phyloP scores from a whole-genome alignment of 2,797 vertebrate genomes.

The Melanotaenia nigrans region DNA sequence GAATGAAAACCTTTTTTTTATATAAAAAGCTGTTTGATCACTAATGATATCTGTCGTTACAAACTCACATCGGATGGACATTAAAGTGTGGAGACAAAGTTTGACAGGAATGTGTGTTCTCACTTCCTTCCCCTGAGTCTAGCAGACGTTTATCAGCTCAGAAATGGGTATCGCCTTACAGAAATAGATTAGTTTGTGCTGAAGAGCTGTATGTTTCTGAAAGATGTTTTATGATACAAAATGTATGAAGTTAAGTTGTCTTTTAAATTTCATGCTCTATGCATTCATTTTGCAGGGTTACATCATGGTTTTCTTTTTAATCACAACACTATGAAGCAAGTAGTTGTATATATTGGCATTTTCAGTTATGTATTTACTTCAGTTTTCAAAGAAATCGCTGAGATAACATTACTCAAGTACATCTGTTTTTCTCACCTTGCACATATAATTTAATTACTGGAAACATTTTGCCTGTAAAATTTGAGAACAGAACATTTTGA shows the following conservation, averaged over 20 bases:
- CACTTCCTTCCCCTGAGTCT: slow-evolving; percentile 20
- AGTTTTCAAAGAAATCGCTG: background rate
- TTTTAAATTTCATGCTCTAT: background rate
- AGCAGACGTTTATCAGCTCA: slow-evolving; percentile 18
- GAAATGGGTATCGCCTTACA: slow-evolving; percentile 11
- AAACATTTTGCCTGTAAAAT: background rate
- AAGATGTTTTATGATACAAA: slow-evolving; percentile 16
- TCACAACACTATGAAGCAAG: no score
- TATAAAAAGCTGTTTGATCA: background rate
- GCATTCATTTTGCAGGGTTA: background rate
- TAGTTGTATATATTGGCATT: background rate
- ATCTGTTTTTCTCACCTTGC: background rate
- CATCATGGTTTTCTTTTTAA: background rate
- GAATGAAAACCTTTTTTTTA: background rate
- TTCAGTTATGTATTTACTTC: background rate
- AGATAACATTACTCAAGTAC: background rate
- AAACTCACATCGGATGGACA: background rate
- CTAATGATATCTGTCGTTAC: background rate
- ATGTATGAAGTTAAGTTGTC: no score
- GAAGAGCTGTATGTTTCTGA: slow-evolving; percentile 20
- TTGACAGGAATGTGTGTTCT: slow-evolving; percentile 14
- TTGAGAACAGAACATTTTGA: background rate
- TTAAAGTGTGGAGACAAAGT: slow-evolving; percentile 5
- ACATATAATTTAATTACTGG: background rate
- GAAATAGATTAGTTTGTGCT: background rate